A percentile compares a stretch with the other conserved stretches of the same genome.
Evolutionary conservation across 1,140 invertebrate species (phyloP).

Genomic region (Amyelois transitella): DNA sequence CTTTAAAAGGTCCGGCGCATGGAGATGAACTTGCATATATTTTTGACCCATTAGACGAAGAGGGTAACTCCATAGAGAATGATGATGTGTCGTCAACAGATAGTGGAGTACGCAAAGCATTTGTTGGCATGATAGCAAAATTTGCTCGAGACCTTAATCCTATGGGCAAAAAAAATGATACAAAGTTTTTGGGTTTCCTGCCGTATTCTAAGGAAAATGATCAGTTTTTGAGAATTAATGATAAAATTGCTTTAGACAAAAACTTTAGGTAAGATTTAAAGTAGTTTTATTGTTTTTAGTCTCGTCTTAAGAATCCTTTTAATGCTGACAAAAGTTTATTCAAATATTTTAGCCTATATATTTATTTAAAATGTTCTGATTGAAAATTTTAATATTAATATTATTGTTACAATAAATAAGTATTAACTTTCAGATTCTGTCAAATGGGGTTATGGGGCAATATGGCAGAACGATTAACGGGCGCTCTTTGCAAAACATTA

Average conservation of each 20-base stretch:
- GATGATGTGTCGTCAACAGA: constrained; percentile 69
- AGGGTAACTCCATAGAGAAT: constrained; percentile 70
- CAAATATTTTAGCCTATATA: neutral
- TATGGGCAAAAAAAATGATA: constrained; percentile 14
- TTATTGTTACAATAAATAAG: too few relatives aligned
- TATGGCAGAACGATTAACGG: constrained; percentile 47
- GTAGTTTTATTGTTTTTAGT: neutral
- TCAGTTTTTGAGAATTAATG: constrained; percentile 50
- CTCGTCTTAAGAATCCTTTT: neutral
- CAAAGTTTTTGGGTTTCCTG: constrained; percentile 25
- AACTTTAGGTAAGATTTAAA: constrained; percentile 48
- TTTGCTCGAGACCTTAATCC: constrained; percentile 74
- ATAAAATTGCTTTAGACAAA: constrained; percentile 43
- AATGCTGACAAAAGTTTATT: neutral
- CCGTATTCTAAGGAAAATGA: constrained; percentile 37
- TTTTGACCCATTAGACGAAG: constrained; percentile 77
- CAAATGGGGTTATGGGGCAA: constrained; percentile 66
- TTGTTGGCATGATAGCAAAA: constrained; percentile 78
- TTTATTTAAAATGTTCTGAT: neutral
- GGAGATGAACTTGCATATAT: constrained; percentile 82
- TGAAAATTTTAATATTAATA: too few relatives aligned
- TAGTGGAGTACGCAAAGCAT: constrained; percentile 76
- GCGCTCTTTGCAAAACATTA: constrained; percentile 46
- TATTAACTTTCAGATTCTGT: constrained; percentile 54
- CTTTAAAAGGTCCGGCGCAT: constrained; percentile 72